A percentile compares a stretch with the other conserved stretches of the same genome.
phyloP scores from a whole-genome alignment of 2,888 invertebrate species.

The Diarsia dahlii region DNA sequence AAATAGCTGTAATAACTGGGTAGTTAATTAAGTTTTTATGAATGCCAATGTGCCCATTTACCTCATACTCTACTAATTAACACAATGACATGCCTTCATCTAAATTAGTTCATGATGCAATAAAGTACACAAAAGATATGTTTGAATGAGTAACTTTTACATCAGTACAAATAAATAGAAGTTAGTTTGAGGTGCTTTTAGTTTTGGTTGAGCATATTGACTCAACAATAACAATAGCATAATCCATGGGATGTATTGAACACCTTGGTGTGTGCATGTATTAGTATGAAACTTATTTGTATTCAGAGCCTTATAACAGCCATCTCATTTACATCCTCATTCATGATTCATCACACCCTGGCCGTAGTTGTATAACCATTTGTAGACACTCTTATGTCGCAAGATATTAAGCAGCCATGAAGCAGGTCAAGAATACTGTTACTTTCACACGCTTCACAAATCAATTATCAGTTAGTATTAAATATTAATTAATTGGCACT shows the following conservation, averaged over 20 bases:
- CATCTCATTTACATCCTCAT: conserved; percentile 66
- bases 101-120: conserved; percentile 57
- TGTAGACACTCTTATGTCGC: conserved; percentile 52
- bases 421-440: conserved; percentile 71
- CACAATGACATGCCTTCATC: conserved; percentile 47
- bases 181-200: conserved; percentile 16
- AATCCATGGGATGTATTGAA: conserved; percentile 28
- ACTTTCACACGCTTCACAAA: conserved; percentile 79
- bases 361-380: conserved; percentile 56
- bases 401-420: conserved; percentile 63
- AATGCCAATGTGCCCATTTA: conserved; percentile 70
- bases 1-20: conserved; percentile 66
- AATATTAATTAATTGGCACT: conserved; percentile 75
- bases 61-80: conserved; percentile 63
- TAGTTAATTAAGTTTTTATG: conserved; percentile 66
- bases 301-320: conserved; percentile 58
- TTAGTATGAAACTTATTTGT: conserved; percentile 59
- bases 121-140: conserved; percentile 34
- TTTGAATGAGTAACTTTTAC: conserved; percentile 33
- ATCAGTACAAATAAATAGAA: not conserved
- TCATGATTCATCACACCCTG: conserved; percentile 66
- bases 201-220: conserved; percentile 18
- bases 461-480: conserved; percentile 76
- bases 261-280: conserved; percentile 13
- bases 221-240: conserved; percentile 21